Conservation (phyloP, 1,140 invertebrate genomes). For the Alviniconcha marisindica region DNA sequence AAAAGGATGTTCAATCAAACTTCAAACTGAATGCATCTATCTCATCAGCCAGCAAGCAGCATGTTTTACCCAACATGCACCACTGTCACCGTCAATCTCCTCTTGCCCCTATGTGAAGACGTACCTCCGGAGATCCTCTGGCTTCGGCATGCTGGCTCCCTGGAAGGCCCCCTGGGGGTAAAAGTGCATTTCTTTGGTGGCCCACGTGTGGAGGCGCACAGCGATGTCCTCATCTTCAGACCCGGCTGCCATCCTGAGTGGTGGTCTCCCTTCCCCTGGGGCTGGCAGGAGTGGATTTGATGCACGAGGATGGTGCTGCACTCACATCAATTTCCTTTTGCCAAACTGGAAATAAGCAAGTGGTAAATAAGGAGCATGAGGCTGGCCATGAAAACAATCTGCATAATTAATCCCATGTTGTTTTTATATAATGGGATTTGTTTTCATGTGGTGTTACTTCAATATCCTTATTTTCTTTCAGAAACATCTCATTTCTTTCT, state of each 20-base stretch:
- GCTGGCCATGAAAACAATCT: too few species aligned
- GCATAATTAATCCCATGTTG: too few species aligned
- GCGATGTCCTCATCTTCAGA: slow-evolving; percentile 39
- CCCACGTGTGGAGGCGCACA: slow-evolving; percentile 45
- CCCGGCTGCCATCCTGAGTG: not conserved
- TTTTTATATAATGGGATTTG: too few species aligned
- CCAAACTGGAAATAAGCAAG: too few species aligned
- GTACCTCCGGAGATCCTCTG: slow-evolving; percentile 50
- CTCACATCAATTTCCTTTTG: too few species aligned
- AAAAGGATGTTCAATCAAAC: not conserved
- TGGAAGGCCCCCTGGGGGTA: slow-evolving; percentile 43
- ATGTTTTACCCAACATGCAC: not conserved
- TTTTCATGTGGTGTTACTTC: too few species aligned
- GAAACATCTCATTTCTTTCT: too few species aligned
- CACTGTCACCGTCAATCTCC: not conserved
- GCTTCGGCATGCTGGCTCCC: slow-evolving; percentile 35
- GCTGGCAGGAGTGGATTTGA: too few species aligned
- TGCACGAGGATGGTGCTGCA: too few species aligned
- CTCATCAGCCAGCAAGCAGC: too few species aligned
- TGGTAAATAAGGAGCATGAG: too few species aligned
- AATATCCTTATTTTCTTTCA: too few species aligned
- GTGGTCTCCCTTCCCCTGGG: not conserved
- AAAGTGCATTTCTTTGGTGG: slow-evolving; percentile 53
- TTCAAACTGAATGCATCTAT: not conserved
- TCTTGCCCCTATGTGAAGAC: not conserved